Percentiles rank a stretch among this genome's conserved stretches.
phyloP scores from a whole-genome alignment of 2,113 vertebrate species.

The Coracopsis vasa region DNA sequence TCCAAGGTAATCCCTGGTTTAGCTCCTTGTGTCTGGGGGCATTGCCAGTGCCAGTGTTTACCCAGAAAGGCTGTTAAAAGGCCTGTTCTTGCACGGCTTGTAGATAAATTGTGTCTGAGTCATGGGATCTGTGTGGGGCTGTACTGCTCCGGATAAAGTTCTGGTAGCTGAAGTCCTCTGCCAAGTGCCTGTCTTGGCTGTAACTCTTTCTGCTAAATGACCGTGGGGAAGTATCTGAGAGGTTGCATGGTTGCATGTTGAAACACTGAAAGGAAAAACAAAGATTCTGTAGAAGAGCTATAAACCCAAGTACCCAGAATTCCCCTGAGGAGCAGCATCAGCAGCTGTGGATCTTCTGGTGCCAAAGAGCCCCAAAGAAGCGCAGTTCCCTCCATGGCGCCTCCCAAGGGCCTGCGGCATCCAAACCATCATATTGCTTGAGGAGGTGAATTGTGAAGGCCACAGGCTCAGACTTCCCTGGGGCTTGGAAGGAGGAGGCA shows the following conservation, averaged over 20 bases:
- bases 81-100: background rate
- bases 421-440: accelerated
- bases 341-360: background rate
- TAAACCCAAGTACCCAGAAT: accelerated
- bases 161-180: background rate
- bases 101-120: accelerated
- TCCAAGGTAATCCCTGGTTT: accelerated
- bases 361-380: background rate
- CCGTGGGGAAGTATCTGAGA: background rate
- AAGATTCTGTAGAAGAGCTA: background rate
- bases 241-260: background rate
- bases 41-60: background rate
- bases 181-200: accelerated
- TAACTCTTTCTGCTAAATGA: background rate
- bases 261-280: background rate
- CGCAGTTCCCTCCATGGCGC: accelerated
- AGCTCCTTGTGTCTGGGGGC: background rate
- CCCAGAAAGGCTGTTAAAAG: background rate
- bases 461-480: accelerated
- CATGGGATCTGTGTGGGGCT: accelerated
- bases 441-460: background rate
- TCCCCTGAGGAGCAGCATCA: background rate
- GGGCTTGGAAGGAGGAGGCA: background rate
- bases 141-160: background rate
- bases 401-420: accelerated